phyloP scores from a whole-genome alignment of 2,113 vertebrate genomes.

The Rhipidura dahli region DNA sequence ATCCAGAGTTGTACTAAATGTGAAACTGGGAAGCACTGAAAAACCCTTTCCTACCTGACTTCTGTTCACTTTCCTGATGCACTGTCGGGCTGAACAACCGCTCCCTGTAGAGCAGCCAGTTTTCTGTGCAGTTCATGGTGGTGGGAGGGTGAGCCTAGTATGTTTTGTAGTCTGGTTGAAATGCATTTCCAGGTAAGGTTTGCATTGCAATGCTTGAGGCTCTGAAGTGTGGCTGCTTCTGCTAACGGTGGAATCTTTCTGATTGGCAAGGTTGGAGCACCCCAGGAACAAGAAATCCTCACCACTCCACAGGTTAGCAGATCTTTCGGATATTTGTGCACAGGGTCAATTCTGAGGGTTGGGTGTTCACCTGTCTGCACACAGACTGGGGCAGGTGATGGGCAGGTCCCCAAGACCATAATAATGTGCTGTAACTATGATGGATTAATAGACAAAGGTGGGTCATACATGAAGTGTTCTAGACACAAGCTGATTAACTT shows the following conservation, averaged over 20 bases:
- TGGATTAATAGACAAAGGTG: neutral
- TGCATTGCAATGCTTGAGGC: conserved; percentile 34
- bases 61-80: neutral
- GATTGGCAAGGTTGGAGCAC: conserved; percentile 56
- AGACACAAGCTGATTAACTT: neutral
- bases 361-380: neutral
- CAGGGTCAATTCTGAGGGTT: neutral
- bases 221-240: conserved; percentile 42
- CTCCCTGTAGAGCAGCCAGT: neutral
- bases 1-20: neutral
- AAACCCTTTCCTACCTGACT: neutral
- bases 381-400: neutral
- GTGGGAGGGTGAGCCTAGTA: neutral
- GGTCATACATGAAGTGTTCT: neutral
- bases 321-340: neutral
- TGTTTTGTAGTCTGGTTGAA: conserved; percentile 23
- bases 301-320: conserved; percentile 47
- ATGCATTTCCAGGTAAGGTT: conserved; percentile 45
- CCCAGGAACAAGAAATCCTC: conserved; percentile 59
- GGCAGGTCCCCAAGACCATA: neutral
- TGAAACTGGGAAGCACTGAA: neutral
- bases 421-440: neutral
- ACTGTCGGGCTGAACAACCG: neutral
- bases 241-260: conserved; percentile 58
- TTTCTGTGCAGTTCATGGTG: neutral